Conservation (phyloP, 2,888 invertebrate genomes). For the Mythimna vitellina region DNA sequence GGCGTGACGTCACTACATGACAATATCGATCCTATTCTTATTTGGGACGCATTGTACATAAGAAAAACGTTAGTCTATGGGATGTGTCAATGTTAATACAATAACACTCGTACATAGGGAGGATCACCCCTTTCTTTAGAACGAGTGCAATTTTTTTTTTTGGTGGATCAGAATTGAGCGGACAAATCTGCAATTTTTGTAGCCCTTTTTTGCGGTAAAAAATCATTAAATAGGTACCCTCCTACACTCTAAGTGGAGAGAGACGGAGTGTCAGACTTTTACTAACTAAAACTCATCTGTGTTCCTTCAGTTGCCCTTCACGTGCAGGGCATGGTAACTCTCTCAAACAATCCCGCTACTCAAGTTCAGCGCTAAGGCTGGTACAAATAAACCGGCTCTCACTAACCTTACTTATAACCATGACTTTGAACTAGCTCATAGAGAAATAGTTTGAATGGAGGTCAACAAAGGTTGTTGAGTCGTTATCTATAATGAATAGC, state of each 20-base stretch:
- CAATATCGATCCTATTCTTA: too few relatives aligned
- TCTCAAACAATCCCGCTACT: neutral
- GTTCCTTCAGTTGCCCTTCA: neutral
- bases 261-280: neutral
- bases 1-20: too few relatives aligned
- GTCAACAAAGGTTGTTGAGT: constrained; percentile 11
- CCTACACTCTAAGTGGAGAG: neutral
- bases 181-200: too few relatives aligned
- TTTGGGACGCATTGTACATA: too few relatives aligned
- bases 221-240: neutral
- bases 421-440: constrained; percentile 31
- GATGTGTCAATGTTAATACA: too few relatives aligned
- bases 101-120: too few relatives aligned
- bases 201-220: neutral
- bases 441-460: constrained; percentile 9
- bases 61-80: too few relatives aligned
- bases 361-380: neutral
- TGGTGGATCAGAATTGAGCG: too few relatives aligned
- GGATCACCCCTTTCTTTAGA: too few relatives aligned
- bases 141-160: too few relatives aligned
- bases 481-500: neutral
- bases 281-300: neutral
- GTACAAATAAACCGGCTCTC: neutral
- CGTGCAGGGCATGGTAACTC: neutral
- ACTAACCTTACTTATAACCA: constrained; percentile 6